phyloP scores from a whole-genome alignment of 1,140 invertebrate species.

The Pygmarrhopalites habei region DNA sequence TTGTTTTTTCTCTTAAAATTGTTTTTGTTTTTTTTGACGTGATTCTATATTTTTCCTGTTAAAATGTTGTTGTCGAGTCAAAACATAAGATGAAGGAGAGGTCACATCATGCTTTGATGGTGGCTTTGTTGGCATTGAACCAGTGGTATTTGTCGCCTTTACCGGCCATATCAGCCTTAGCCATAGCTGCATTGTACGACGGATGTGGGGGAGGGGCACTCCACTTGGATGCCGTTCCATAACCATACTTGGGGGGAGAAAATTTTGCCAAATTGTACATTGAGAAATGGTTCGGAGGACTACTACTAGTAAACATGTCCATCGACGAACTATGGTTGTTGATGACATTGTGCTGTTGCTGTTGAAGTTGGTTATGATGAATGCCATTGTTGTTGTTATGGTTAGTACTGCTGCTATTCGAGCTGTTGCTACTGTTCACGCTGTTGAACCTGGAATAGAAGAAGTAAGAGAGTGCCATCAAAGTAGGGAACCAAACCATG shows the following conservation, averaged over 20 bases:
- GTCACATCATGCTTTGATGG: slow-evolving; percentile 27
- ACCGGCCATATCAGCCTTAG: not conserved
- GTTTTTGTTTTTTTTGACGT: slow-evolving; percentile 3
- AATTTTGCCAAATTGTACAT: slow-evolving; percentile 28
- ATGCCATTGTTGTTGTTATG: slow-evolving; percentile 1
- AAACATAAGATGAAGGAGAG: not conserved
- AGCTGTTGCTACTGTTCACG: not conserved
- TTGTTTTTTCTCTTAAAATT: too few relatives aligned
- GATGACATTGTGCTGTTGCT: not conserved
- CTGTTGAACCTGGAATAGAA: too few relatives aligned
- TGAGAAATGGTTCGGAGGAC: slow-evolving; percentile 14
- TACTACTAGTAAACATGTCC: slow-evolving; percentile 22
- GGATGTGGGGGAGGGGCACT: slow-evolving; percentile 12
- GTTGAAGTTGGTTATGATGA: not conserved
- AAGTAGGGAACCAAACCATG: too few relatives aligned
- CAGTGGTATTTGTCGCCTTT: slow-evolving; percentile 33
- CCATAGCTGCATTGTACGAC: slow-evolving; percentile 18
- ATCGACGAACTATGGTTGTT: not conserved
- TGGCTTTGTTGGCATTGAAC: slow-evolving; percentile 27
- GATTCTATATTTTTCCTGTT: not conserved
- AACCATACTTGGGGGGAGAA: slow-evolving; percentile 31
- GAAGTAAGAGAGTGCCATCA: not conserved
- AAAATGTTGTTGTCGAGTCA: not conserved
- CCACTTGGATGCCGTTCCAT: slow-evolving; percentile 28
- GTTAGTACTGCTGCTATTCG: not conserved